Conservation (phyloP, 2,113 vertebrate genomes). For the Egretta garzetta region DNA sequence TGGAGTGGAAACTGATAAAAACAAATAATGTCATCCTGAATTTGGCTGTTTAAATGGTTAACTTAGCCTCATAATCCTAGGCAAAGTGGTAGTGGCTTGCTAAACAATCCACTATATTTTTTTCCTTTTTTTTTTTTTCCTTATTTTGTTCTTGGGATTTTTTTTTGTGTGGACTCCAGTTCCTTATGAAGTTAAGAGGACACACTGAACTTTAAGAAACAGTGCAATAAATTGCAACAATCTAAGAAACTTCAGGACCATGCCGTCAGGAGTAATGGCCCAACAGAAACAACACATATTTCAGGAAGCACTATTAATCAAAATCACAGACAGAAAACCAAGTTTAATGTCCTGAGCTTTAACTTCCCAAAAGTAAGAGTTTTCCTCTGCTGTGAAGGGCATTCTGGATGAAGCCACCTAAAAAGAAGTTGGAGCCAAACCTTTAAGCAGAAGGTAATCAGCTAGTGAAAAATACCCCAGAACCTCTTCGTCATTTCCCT, state of each 20-base stretch:
- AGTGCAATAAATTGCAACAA: not conserved
- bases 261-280: not conserved
- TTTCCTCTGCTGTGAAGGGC: not conserved
- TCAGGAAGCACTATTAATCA: slow-evolving; percentile 2
- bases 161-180: not conserved
- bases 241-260: not conserved
- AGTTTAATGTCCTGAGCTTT: not conserved
- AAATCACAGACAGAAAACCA: not conserved
- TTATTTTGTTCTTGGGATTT: not conserved
- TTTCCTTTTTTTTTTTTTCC: not conserved
- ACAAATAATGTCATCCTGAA: not conserved
- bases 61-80: not conserved
- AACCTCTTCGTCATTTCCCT: not conserved
- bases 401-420: not conserved
- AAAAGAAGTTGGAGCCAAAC: not conserved
- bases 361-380: not conserved
- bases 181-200: not conserved
- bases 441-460: not conserved
- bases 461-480: not conserved
- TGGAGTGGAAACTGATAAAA: not conserved
- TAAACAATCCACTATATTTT: not conserved
- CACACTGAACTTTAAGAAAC: not conserved
- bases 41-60: not conserved
- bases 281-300: not conserved
- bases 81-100: not conserved